phyloP scores from a whole-genome alignment of 2,888 invertebrate genomes.

The Phania funesta region DNA sequence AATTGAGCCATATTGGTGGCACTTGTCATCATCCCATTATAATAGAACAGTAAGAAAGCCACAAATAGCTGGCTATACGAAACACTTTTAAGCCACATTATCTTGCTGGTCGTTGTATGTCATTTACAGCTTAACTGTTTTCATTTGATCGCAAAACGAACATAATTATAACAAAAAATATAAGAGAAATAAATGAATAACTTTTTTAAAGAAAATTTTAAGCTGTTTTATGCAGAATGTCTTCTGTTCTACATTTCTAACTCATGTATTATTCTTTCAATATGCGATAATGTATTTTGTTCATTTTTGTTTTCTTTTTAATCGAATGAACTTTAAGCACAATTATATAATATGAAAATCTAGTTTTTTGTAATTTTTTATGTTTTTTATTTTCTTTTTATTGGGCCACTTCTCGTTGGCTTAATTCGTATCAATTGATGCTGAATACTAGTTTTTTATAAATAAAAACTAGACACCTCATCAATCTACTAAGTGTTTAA shows the following conservation, averaged over 20 bases:
- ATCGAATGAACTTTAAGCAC: neutral
- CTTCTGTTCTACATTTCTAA: neutral
- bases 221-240: constrained; percentile 7
- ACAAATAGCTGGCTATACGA: constrained; percentile 33
- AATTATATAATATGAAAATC: neutral
- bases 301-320: neutral
- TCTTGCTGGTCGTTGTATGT: constrained; percentile 17
- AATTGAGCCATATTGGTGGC: constrained; percentile 68
- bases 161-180: constrained; percentile 3
- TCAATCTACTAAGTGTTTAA: too few relatives aligned
- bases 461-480: neutral
- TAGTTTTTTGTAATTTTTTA: neutral
- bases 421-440: neutral
- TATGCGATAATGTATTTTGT: constrained; percentile 34
- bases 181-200: constrained; percentile 4
- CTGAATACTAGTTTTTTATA: neutral
- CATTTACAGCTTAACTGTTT: constrained; percentile 26
- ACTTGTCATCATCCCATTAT: constrained; percentile 38
- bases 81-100: constrained; percentile 47
- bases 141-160: constrained; percentile 20
- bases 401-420: neutral
- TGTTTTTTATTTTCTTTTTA: neutral
- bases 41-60: constrained; percentile 48
- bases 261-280: neutral
- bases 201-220: constrained; percentile 24